Evolutionary conservation across 2,113 vertebrate genomes (phyloP), one percentile per base, ranked within the genome.

Genomic region (Catharus minimus): DNA sequence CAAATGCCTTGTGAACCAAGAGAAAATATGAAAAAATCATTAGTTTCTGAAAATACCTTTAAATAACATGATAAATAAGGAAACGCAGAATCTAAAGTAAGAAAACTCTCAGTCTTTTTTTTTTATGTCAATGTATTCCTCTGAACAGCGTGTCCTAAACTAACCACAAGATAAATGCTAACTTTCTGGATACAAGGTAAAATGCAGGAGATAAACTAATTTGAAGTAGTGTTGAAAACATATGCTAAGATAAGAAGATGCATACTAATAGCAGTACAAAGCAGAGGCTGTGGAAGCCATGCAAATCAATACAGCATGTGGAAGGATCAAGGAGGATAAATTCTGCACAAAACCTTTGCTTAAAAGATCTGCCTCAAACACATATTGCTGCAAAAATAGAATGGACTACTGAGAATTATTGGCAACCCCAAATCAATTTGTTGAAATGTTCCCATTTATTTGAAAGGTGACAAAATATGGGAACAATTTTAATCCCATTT

Each of bases 321-420:
- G 49, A 91, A 86, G 72, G 73, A 93, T 95, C 79, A 91, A 88
- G 85, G 6, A 90, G 82, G 80, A 94, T 92, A 81, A 94, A 90
- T 41, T 73, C 49, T 65, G 56, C 94, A 56, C 14, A 94, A 92
- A 81, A 75, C 22, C 61, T 60, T 15, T 77, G 16, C 53, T 81
- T 61, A 62, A 74, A 86, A 72, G 32, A 50, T 88, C 53, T 77
- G 82, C 71, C 33, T 90, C 65, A 95, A 94, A 90, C 77, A 86
- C 19, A 43, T 71, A 57, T 12, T 78, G 23, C 18, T 74, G 32
- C 36, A 86, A 91, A 95, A 91, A 50, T 46, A 83, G 68, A 90
- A 93, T 9, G 15, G 19, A 41, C 32, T 64, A 32, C 20, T 53
- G 20, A 71, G 41, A 78, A 71, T 33, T 94, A 90, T 83, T 91